Conservation (phyloP, 2,113 vertebrate genomes). For the Hystrix brachyura region DNA sequence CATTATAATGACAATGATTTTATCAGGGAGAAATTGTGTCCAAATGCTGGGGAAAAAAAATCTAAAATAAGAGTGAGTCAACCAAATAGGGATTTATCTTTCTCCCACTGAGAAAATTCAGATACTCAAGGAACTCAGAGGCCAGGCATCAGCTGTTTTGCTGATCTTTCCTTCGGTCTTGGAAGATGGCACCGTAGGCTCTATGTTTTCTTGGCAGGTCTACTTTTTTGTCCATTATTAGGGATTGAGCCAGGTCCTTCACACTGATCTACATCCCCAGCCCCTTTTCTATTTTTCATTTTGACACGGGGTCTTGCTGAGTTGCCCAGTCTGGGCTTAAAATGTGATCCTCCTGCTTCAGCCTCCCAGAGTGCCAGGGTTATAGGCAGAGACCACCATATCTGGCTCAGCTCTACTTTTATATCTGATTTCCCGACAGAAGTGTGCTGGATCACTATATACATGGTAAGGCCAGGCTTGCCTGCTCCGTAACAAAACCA, state of each 20-base stretch:
- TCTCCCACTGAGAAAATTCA: not conserved
- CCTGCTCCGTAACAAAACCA: not conserved
- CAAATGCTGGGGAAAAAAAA: slow-evolving; percentile 43
- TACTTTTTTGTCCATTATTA: not conserved
- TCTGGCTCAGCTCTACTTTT: not conserved
- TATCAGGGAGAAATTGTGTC: not conserved
- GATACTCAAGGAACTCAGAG: not conserved
- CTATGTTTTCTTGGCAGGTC: not conserved
- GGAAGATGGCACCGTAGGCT: not conserved
- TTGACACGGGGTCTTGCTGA: not conserved
- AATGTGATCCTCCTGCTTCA: not conserved
- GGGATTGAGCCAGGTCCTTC: not conserved
- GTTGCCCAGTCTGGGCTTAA: not conserved
- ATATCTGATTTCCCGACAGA: not conserved
- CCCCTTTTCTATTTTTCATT: not conserved
- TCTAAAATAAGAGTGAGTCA: not conserved
- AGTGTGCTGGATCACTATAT: not conserved
- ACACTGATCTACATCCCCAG: not conserved
- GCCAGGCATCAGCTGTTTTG: not conserved
- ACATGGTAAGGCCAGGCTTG: not conserved
- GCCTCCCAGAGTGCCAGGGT: not conserved
- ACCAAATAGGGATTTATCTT: not conserved
- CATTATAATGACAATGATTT: not conserved
- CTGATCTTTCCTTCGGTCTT: not conserved
- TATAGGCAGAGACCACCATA: not conserved